Base-by-base conservation (phyloP, 2,113 vertebrate genomes). In the Glaucidium brasilianum region DNA sequence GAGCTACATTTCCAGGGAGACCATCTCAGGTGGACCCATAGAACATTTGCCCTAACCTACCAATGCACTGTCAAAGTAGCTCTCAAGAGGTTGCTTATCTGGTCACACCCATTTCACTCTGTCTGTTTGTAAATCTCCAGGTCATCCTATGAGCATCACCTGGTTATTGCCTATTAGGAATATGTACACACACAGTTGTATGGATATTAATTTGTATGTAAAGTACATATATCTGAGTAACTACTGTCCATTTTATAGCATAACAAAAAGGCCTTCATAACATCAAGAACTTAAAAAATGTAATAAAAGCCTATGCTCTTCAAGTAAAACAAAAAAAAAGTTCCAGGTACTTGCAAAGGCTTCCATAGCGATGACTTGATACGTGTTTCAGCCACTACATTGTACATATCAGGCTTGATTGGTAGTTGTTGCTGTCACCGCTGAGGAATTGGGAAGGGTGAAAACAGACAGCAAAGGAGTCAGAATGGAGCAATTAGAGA, bases 31-130 rank as follows among this genome's bases (percentile, higher is more conserved):
- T 59, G 26, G 50, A 69, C n/a, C 73, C 9, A 23, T 5, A 25
- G 17, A 63, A 5, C 66, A 23, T 85, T 67, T 58, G 11, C 19
- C 19, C 6, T 37, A 60, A 66, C 15, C 49, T 92, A 19, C 2
- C 7, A 55, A 52, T 5, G 8, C 25, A 64, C 0, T 0, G 20
- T 37, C 6, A 60, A 85, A 82, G 3, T 26, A 84, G 8, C 5
- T 83, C 59, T 80, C 45, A 63, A 50, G 67, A 74, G 12, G 9
- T 21, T 66, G 35, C 15, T 34, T 68, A 0, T 56, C 18, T 76
- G 17, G 37, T 64, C 35, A 58, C 35, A n/a, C 3, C 9, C 4
- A 14, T 84, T 85, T 64, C 19, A 69, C 15, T 85, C 8, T 37
- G 4, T 29, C 12, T 16, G 8, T 63, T 71, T 53, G 10, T 29